Evolutionary conservation across 2,797 vertebrate species (phyloP), one percentile per base, ranked within the genome.

Genomic region (Lutjanus argentimaculatus): DNA sequence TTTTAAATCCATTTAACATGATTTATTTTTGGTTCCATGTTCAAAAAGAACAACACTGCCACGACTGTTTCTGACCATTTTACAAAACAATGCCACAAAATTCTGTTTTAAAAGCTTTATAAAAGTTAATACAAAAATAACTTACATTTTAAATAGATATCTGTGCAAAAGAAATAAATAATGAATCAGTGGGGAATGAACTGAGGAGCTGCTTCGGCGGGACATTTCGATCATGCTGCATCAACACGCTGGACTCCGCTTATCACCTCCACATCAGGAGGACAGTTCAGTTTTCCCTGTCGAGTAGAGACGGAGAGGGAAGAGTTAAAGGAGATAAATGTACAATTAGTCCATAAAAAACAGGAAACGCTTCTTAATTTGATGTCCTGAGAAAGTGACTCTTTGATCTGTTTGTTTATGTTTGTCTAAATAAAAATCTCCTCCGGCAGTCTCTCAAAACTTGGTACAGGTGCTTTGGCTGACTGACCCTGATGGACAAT

Each of bases 111-210:
- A 21, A 6, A 30, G 1, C 16, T 30, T 4, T 43, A 61, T 43
- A 59, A 77, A 56, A 63, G 13, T 9, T 14, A 65, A 74, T 80
- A 85, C 10, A 88, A 90, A 86, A 64, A 89, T 84, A 83, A 74
- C 0, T 72, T 46, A 46, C 0, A 8, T 58, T 36, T 70, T 75
- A 86, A 84, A 83, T 80, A 80, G 19, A 77, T 30, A 51, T 56
- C 22, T 36, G 16, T 58, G 21, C 53, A 77, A 80, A 82, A 71
- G 3, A 3, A 82, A 90, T 86, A 90, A 91, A 89, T 85, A 88
- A 19, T 66, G 12, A 21, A 56, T 36, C 1, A 57, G 40, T 17
- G 63, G 30, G 10, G 75, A 59, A n/a, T 19, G 12, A 49, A 56
- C 10, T 0, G 40, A 19, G 8, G 46, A 61, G 77, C 63, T 67